Percentiles rank a stretch among this genome's conserved stretches.
Conservation (phyloP, 1,140 invertebrate species). For the Ceratitis capitata region DNA sequence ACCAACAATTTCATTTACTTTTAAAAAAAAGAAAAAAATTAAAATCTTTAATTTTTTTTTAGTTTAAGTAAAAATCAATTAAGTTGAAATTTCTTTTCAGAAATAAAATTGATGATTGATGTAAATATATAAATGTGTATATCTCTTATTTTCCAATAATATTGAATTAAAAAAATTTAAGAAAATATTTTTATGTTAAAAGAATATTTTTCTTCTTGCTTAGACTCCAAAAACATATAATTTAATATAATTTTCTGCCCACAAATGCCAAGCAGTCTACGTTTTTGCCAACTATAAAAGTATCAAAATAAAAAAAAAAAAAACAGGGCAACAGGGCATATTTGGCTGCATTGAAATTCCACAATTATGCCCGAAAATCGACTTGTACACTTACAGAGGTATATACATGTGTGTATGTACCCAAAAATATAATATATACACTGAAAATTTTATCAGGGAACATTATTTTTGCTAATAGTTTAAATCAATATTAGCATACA, state of each 20-base stretch:
- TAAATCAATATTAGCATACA: constrained; percentile 3
- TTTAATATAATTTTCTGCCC: neutral
- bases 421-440: too few species aligned
- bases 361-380: neutral
- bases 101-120: too few species aligned
- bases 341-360: neutral
- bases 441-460: neutral
- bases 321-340: neutral
- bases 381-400: neutral
- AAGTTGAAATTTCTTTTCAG: too few species aligned
- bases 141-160: too few species aligned
- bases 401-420: neutral
- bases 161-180: too few species aligned
- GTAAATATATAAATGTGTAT: too few species aligned
- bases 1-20: neutral
- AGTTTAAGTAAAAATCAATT: too few species aligned
- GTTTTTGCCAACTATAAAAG: neutral
- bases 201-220: too few species aligned
- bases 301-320: neutral
- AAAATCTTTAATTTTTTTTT: too few species aligned
- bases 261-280: neutral
- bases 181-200: too few species aligned
- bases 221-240: too few species aligned
- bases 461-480: constrained; percentile 4
- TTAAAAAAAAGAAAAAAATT: too few species aligned